phyloP scores from a whole-genome alignment of 1,140 invertebrate species.

The Coptotermes formosanus region DNA sequence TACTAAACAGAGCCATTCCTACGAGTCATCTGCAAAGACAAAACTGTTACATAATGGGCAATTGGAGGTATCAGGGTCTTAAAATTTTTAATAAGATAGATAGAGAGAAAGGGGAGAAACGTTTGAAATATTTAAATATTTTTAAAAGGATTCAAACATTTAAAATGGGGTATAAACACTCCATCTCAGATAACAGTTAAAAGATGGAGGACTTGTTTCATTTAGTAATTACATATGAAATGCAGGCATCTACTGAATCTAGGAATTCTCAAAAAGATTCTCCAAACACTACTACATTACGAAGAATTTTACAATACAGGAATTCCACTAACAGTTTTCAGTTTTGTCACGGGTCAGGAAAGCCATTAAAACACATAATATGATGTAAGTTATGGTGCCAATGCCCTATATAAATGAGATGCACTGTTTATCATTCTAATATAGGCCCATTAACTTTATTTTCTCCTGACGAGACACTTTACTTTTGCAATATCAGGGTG shows the following conservation, averaged over 20 bases:
- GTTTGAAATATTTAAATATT: neutral
- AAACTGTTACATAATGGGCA: neutral
- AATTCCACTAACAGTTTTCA: constrained; percentile 14
- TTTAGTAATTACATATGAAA: neutral
- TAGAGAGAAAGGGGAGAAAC: neutral
- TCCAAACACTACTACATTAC: constrained; percentile 3
- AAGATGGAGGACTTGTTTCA: neutral
- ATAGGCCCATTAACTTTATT: no score
- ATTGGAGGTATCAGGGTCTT: constrained; percentile 10
- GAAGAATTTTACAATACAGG: constrained; percentile 9
- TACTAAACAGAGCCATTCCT: neutral
- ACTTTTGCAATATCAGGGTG: no score
- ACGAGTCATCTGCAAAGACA: neutral
- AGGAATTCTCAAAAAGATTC: constrained; percentile 2
- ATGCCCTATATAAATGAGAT: no score
- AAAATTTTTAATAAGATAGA: constrained; percentile 1
- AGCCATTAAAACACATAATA: neutral
- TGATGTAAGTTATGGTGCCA: no score
- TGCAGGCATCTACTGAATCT: neutral
- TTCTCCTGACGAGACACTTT: no score
- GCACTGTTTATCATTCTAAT: no score
- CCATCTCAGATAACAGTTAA: neutral
- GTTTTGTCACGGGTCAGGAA: neutral
- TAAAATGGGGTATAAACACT: neutral
- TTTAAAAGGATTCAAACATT: constrained; percentile 17